These are phyloP conservation scores for Macropis europaea DNA, from an alignment of 2,888 invertebrate species.

Conservation along the genomic window DNA sequence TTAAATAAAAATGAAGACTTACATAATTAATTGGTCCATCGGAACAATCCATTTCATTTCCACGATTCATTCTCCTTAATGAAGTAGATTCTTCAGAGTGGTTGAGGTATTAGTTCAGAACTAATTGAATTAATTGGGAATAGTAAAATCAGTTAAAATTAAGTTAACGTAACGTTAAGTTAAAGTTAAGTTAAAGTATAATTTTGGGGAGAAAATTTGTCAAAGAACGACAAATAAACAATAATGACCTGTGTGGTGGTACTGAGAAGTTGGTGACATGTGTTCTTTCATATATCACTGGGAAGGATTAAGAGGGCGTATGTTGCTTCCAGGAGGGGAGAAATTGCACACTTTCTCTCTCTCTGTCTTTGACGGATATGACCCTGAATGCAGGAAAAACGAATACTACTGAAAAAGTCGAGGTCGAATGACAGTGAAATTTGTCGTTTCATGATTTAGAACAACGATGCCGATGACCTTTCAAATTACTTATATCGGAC, in stretches of 20 bases:
- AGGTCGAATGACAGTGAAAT: conserved; percentile 31
- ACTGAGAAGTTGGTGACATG: conserved; percentile 24
- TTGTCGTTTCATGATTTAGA: conserved; percentile 14
- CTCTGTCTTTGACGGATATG: not conserved
- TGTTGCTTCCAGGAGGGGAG: conserved; percentile 25
- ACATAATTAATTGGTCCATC: not conserved
- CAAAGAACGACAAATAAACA: not conserved
- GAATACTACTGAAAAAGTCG: conserved; percentile 25
- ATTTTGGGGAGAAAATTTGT: not conserved
- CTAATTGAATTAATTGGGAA: too few relatives aligned
- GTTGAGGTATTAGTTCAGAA: too few relatives aligned
- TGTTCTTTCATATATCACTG: conserved; percentile 41
- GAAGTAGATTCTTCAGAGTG: not conserved
- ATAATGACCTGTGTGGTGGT: not conserved
- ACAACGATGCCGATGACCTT: conserved; percentile 4
- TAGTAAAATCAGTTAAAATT: too few relatives aligned
- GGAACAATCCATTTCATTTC: not conserved
- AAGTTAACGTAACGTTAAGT: too few relatives aligned
- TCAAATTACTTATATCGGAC: not conserved
- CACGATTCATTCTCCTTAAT: not conserved
- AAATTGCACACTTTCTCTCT: conserved; percentile 24
- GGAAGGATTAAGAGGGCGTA: conserved; percentile 11
- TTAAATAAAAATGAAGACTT: not conserved
- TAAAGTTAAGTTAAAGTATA: too few relatives aligned
- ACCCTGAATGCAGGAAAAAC: conserved; percentile 39